Evolutionary conservation across 2,797 vertebrate genomes (phyloP).

Genomic region (Triplophysa yarkandensis): DNA sequence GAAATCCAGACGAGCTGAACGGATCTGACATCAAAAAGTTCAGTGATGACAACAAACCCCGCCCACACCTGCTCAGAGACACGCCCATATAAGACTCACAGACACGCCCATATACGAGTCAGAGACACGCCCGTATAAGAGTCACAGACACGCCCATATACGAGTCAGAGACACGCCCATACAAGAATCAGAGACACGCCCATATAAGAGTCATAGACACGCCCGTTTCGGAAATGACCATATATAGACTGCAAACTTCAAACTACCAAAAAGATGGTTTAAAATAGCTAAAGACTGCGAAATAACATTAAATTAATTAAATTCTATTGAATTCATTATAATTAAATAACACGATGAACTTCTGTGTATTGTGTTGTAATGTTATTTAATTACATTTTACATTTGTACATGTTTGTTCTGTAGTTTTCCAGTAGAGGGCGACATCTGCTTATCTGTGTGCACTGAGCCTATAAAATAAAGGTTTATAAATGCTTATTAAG

Average conservation of each 20-base stretch:
- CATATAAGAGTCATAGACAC: background rate
- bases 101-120: slow-evolving; percentile 17
- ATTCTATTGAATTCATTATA: too few species aligned
- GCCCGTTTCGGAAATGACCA: background rate
- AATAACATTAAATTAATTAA: too few species aligned
- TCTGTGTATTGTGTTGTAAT: too few species aligned
- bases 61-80: slow-evolving; percentile 5
- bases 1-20: background rate
- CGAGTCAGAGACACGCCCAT: background rate
- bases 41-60: background rate
- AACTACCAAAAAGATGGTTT: too few species aligned
- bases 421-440: background rate
- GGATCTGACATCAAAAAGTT: background rate
- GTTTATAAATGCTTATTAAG: too few species aligned
- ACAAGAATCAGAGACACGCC: background rate
- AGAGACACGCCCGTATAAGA: background rate
- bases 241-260: background rate
- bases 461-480: too few species aligned
- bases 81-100: background rate
- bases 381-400: too few species aligned
- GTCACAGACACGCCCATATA: slow-evolving; percentile 3
- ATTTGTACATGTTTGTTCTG: background rate
- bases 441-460: too few species aligned
- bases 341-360: too few species aligned
- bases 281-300: too few species aligned